These are phyloP conservation scores for Macropus fuliginosus DNA, from an alignment of 2,797 vertebrate genomes.

Conservation along the genomic window DNA sequence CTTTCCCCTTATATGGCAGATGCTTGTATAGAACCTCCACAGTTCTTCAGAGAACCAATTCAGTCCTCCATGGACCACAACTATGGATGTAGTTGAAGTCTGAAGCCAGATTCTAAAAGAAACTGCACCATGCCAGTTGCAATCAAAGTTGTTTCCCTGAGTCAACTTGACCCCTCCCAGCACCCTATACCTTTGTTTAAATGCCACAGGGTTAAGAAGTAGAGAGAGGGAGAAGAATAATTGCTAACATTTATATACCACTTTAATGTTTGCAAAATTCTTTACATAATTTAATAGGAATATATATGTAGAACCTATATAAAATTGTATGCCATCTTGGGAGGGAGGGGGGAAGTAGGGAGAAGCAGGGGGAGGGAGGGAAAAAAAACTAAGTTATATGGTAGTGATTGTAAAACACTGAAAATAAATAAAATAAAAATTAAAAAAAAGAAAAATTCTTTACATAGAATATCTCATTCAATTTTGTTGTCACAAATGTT, in stretches of 20 bases:
- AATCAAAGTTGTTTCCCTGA: background rate
- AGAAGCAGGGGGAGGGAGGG: too few species aligned
- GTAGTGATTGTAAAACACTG: too few species aligned
- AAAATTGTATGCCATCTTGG: too few species aligned
- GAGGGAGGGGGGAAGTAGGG: too few species aligned
- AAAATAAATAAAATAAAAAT: too few species aligned
- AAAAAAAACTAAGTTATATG: too few species aligned
- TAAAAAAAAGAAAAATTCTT: background rate
- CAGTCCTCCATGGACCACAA: background rate
- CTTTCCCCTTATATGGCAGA: constrained; percentile 19
- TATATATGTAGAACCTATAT: too few species aligned
- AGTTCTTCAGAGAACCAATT: background rate
- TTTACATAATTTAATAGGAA: background rate
- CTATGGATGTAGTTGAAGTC: background rate
- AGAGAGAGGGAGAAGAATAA: background rate
- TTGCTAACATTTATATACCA: background rate
- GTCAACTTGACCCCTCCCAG: background rate
- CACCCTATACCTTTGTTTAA: background rate
- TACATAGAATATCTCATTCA: background rate
- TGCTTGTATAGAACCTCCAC: constrained; percentile 42
- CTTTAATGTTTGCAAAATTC: background rate
- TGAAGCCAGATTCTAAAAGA: background rate
- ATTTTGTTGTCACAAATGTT: background rate
- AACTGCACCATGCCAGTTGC: background rate
- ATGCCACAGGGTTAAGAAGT: background rate